These are phyloP conservation scores for Pituophis catenifer DNA, from an alignment of 2,113 vertebrate genomes.

Conservation along the genomic window DNA sequence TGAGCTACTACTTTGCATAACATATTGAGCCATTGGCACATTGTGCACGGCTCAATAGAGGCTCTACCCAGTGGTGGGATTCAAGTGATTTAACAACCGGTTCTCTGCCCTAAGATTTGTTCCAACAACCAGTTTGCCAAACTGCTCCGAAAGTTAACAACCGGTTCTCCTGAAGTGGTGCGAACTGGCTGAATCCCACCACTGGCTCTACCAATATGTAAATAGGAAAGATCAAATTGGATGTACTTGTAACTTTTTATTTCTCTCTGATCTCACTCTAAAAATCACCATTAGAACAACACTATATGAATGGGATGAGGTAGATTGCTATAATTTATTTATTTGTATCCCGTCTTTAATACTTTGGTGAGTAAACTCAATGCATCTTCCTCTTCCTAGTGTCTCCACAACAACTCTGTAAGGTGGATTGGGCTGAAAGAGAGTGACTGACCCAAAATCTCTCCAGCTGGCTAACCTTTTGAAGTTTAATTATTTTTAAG, in stretches of 20 bases:
- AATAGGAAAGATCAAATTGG: neutral
- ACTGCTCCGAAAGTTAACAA: too few species aligned
- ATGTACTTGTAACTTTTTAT: neutral
- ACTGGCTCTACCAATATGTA: neutral
- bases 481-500: neutral
- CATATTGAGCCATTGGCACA: neutral
- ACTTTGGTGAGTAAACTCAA: neutral
- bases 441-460: neutral
- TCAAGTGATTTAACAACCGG: too few species aligned
- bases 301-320: neutral
- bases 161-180: too few species aligned
- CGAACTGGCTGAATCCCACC: too few species aligned
- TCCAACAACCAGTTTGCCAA: too few species aligned
- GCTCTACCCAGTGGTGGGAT: neutral
- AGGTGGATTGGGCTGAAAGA: neutral
- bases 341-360: neutral
- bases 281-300: neutral
- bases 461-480: neutral
- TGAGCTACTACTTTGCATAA: neutral
- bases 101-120: too few species aligned
- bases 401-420: neutral
- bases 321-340: neutral
- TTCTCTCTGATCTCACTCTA: neutral
- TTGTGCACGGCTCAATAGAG: neutral
- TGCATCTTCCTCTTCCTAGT: neutral